Evolutionary conservation across 2,888 invertebrate genomes (phyloP).

Genomic region (Ophion ellenae): DNA sequence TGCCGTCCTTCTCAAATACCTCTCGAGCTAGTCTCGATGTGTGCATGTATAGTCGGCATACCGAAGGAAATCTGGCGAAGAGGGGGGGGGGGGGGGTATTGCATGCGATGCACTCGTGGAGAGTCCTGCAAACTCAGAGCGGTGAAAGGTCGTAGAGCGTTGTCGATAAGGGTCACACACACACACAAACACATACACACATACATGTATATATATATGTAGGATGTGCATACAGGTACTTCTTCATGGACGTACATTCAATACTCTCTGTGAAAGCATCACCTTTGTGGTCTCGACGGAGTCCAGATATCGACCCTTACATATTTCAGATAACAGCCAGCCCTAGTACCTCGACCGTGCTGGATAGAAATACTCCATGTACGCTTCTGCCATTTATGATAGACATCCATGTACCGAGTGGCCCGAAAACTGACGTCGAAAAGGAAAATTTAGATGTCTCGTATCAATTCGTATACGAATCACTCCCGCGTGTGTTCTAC

Average conservation of each 20-base stretch:
- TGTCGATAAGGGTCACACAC: constrained; percentile 76
- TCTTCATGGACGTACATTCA: neutral
- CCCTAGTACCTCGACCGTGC: constrained; percentile 33
- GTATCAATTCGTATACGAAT: too few species aligned
- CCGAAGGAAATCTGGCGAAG: neutral
- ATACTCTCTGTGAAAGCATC: constrained; percentile 26
- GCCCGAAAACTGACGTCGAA: neutral
- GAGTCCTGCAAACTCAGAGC: constrained; percentile 29
- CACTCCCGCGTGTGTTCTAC: too few species aligned
- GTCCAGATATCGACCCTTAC: constrained; percentile 61
- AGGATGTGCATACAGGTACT: neutral
- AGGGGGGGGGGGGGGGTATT: constrained; percentile 1
- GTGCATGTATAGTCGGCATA: neutral
- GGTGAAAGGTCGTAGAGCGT: constrained; percentile 74
- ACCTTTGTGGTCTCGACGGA: constrained; percentile 55
- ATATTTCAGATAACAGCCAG: constrained; percentile 60
- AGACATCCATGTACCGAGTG: neutral
- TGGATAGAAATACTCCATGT: neutral
- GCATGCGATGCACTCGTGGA: constrained; percentile 40
- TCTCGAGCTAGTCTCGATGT: neutral
- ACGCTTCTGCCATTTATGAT: neutral
- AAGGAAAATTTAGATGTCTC: neutral
- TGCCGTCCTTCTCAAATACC: constrained; percentile 21
- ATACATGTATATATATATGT: neutral
- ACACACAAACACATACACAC: neutral